Evolutionary conservation across 2,797 vertebrate genomes (phyloP).

Genomic region (Glossophaga mutica): DNA sequence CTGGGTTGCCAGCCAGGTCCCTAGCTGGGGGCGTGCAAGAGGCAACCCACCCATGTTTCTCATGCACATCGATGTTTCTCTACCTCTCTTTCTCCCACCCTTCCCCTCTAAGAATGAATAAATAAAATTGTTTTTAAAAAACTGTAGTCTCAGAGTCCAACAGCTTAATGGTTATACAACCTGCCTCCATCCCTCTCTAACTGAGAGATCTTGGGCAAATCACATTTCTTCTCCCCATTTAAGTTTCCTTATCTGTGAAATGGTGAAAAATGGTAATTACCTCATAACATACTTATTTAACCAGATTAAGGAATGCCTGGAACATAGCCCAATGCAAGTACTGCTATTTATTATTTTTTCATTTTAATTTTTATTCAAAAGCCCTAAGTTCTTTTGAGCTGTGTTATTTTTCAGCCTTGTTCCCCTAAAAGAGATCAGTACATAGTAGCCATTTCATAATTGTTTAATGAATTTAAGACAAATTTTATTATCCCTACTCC

Average conservation of each 20-base stretch:
- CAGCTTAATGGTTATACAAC: neutral
- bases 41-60: neutral
- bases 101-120: neutral
- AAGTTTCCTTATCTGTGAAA: neutral
- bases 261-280: neutral
- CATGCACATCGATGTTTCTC: neutral
- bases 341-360: neutral
- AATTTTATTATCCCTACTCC: neutral
- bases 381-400: neutral
- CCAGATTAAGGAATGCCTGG: neutral
- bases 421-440: neutral
- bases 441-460: neutral
- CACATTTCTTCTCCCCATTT: neutral
- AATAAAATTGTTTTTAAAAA: neutral
- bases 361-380: neutral
- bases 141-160: neutral
- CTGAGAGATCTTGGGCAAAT: neutral
- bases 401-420: neutral
- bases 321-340: neutral
- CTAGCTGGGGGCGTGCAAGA: neutral
- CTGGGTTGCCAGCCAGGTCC: neutral
- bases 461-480: neutral
- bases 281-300: neutral
- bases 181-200: neutral
- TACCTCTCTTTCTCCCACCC: neutral